These are phyloP conservation scores for Pseudopleuronectes americanus DNA, from an alignment of 2,797 vertebrate genomes.

Conservation along the genomic window DNA sequence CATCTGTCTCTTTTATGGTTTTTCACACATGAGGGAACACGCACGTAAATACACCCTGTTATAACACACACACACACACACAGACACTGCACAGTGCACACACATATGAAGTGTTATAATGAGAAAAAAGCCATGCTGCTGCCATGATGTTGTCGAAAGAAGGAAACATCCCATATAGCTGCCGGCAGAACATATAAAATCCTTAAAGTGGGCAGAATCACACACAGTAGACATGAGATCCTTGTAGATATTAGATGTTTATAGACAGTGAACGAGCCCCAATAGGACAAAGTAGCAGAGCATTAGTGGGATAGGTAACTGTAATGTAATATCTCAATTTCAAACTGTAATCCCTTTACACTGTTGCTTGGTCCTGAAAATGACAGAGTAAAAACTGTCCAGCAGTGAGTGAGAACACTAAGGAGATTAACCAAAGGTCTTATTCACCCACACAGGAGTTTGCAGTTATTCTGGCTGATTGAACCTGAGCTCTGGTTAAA, in stretches of 20 bases:
- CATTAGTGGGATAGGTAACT: background rate
- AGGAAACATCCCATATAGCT: constrained; percentile 16
- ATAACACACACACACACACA: constrained; percentile 11
- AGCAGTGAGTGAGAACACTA: background rate
- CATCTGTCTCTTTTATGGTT: constrained; percentile 66
- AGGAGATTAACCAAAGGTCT: background rate
- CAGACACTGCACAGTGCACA: background rate
- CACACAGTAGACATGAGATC: too few relatives aligned
- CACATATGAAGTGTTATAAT: too few relatives aligned
- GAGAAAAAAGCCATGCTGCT: too few relatives aligned
- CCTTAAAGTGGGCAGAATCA: background rate
- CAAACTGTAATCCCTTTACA: background rate
- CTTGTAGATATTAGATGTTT: too few relatives aligned
- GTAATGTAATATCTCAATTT: background rate
- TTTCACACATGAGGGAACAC: constrained; percentile 46
- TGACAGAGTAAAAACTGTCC: background rate
- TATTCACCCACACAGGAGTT: background rate
- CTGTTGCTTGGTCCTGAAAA: too few relatives aligned
- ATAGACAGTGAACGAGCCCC: too few relatives aligned
- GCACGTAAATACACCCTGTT: too few relatives aligned
- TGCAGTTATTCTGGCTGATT: background rate
- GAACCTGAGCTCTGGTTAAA: background rate
- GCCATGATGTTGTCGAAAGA: constrained; percentile 13
- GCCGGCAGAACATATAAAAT: background rate
- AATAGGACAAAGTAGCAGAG: background rate